Evolutionary conservation across 37 sponge, comb jelly and placozoan genomes (phyloP).

Genomic region (Trichoplax adhaerens): DNA sequence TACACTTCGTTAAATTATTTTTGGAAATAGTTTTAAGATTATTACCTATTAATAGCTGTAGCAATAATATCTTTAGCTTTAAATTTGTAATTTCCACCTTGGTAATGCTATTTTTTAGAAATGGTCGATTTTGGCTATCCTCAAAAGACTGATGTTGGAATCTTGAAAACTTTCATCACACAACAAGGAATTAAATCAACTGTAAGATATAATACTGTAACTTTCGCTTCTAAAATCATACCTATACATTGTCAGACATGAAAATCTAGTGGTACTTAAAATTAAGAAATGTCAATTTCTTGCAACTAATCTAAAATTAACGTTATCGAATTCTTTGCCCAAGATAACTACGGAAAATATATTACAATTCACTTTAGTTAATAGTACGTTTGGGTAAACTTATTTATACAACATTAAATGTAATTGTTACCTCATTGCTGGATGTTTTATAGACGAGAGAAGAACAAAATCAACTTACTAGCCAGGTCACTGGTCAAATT

Average conservation of each 20-base stretch:
- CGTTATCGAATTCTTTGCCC: too few relatives aligned
- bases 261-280: not conserved
- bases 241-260: not conserved
- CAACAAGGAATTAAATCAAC: slow-evolving; percentile 72
- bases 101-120: slow-evolving; percentile 22
- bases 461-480: slow-evolving; percentile 87
- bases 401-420: slow-evolving; percentile 1
- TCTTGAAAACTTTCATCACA: slow-evolving; percentile 85
- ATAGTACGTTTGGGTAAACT: not conserved
- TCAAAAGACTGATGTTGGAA: slow-evolving; percentile 75
- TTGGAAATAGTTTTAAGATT: not conserved
- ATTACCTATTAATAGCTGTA: not conserved
- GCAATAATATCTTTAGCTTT: not conserved
- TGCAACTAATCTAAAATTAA: too few relatives aligned
- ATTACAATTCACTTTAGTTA: too few relatives aligned
- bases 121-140: slow-evolving; percentile 91
- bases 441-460: slow-evolving; percentile 26
- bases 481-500: slow-evolving; percentile 93
- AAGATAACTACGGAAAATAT: too few relatives aligned
- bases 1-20: not conserved
- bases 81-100: not conserved
- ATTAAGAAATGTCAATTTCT: not conserved
- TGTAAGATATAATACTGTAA: slow-evolving; percentile 12
- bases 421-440: too few relatives aligned
- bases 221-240: not conserved